Conservation (phyloP, 2,888 invertebrate genomes). For the Molorchus minor region DNA sequence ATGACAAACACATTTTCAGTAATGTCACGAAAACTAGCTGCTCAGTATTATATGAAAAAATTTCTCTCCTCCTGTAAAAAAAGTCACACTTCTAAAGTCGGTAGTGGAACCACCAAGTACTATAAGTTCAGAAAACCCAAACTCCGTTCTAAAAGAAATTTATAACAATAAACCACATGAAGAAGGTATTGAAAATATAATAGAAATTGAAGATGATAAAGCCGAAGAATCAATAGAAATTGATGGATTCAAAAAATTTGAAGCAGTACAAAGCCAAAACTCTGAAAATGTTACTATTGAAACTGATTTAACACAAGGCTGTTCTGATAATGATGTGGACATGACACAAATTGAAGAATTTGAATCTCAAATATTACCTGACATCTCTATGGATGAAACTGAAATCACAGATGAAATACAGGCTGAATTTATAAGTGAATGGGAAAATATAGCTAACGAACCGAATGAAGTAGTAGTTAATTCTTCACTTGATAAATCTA, state of each 20-base stretch:
- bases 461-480: constrained; percentile 58
- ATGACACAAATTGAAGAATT: constrained; percentile 53
- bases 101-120: too few species aligned
- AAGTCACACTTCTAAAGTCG: too few species aligned
- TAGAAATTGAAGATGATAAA: constrained; percentile 5
- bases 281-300: constrained; percentile 35
- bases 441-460: constrained; percentile 43
- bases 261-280: constrained; percentile 7
- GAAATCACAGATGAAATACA: constrained; percentile 38
- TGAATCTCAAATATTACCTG: constrained; percentile 38
- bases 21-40: constrained; percentile 53
- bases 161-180: not conserved
- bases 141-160: constrained; percentile 27
- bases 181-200: constrained; percentile 8
- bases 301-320: constrained; percentile 43
- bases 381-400: constrained; percentile 23
- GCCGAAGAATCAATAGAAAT: constrained; percentile 2
- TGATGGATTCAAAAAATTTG: constrained; percentile 3
- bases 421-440: constrained; percentile 44
- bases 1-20: constrained; percentile 39
- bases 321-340: constrained; percentile 55
- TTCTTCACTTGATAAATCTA: constrained; percentile 55
- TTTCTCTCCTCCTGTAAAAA: constrained; percentile 33
- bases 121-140: too few species aligned
- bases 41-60: constrained; percentile 59